phyloP scores from a whole-genome alignment of 1,140 invertebrate species.

The Halyomorpha halys region DNA sequence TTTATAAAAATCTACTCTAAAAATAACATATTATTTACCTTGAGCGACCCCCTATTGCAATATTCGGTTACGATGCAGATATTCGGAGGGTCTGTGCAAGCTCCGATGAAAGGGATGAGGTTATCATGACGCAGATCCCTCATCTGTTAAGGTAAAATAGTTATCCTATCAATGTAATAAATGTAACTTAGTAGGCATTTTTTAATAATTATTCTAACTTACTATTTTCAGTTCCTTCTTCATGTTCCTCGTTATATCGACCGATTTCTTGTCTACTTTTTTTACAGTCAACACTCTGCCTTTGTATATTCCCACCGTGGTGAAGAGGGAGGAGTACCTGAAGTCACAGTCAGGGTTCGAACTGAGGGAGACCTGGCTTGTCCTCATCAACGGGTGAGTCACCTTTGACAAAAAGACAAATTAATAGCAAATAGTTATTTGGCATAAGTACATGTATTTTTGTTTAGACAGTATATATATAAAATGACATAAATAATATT shows the following conservation, averaged over 20 bases:
- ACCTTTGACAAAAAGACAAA: conserved; percentile 23
- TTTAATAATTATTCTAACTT: conserved; percentile 35
- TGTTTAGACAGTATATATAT: too few relatives aligned
- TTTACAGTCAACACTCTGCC: conserved; percentile 80
- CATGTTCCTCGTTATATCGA: conserved; percentile 82
- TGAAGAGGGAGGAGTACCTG: conserved; percentile 75
- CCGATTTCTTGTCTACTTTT: conserved; percentile 67
- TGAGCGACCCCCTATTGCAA: conserved; percentile 77
- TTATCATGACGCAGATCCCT: conserved; percentile 82
- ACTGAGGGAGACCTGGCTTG: conserved; percentile 74
- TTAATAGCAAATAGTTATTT: too few relatives aligned
- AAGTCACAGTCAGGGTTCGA: conserved; percentile 77
- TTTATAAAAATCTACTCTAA: too few relatives aligned
- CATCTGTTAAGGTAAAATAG: conserved; percentile 49
- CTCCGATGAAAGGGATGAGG: conserved; percentile 84
- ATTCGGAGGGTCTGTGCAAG: conserved; percentile 80
- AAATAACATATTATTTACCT: too few relatives aligned
- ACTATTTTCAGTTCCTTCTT: conserved; percentile 92
- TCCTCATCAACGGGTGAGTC: conserved; percentile 43
- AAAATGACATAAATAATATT: too few relatives aligned
- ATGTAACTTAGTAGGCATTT: too few relatives aligned
- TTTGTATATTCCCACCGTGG: conserved; percentile 78
- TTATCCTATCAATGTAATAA: too few relatives aligned
- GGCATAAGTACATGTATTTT: neutral
- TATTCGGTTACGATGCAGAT: conserved; percentile 86